Conservation (phyloP, 2,113 vertebrate species). For the Marmota monax region DNA sequence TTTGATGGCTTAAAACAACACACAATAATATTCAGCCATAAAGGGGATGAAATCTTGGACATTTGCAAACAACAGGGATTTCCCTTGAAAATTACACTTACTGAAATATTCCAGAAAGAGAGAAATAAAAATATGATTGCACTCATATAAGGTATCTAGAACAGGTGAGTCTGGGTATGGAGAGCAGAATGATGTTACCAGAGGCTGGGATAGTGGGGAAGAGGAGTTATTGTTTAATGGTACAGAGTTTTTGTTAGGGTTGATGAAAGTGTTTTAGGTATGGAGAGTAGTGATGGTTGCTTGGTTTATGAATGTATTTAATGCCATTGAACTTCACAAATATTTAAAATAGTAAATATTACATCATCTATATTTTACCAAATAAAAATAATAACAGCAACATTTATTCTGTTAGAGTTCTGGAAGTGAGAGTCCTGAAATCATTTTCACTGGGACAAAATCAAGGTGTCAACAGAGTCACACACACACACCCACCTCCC, state of each 20-base stretch:
- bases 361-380: neutral
- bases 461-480: neutral
- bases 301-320: neutral
- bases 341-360: neutral
- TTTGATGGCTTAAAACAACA: neutral
- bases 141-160: neutral
- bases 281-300: neutral
- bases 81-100: neutral
- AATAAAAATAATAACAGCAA: neutral
- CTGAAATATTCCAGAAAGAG: neutral
- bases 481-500: no score
- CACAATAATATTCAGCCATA: neutral
- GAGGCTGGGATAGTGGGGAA: neutral
- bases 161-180: neutral
- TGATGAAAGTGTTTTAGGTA: neutral
- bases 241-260: neutral
- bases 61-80: rapidly evolving
- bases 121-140: neutral
- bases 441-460: neutral
- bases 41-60: neutral
- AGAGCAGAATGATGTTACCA: neutral
- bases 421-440: neutral
- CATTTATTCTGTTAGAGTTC: neutral
- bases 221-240: neutral
- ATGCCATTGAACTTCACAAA: neutral